Evolutionary conservation across 2,113 vertebrate genomes (phyloP).

Genomic region (Tragulus kanchil): DNA sequence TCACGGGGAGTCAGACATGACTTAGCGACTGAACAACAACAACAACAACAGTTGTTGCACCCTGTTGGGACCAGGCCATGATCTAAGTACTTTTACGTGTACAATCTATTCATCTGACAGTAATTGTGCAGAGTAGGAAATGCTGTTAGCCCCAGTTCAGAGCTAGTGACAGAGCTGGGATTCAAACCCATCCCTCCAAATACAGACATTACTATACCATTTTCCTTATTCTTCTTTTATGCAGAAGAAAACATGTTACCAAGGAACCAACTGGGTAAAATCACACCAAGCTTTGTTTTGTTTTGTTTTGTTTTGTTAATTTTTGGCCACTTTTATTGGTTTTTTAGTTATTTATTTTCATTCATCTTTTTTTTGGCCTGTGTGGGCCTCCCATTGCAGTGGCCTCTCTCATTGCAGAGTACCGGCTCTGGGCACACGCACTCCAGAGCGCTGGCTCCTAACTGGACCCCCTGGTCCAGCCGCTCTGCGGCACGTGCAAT

Average conservation of each 20-base stretch:
- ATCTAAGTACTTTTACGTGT: background rate
- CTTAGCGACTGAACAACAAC: background rate
- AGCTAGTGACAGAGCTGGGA: background rate
- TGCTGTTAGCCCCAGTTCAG: background rate
- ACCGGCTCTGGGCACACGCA: too few species aligned
- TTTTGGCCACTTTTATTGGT: too few species aligned
- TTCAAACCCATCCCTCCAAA: background rate
- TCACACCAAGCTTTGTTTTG: background rate
- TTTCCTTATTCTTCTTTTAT: background rate
- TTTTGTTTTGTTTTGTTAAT: too few species aligned
- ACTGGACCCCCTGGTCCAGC: too few species aligned
- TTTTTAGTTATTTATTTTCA: too few species aligned
- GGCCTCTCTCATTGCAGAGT: too few species aligned
- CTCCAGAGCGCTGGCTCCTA: too few species aligned
- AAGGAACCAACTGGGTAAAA: background rate
- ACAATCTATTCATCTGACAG: background rate
- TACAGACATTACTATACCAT: fast-evolving
- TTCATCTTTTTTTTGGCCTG: too few species aligned
- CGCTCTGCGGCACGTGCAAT: too few species aligned
- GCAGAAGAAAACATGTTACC: background rate
- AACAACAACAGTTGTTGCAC: background rate
- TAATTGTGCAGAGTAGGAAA: background rate
- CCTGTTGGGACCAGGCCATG: background rate
- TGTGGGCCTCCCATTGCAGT: too few species aligned
- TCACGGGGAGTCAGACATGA: background rate